Base-by-base conservation (phyloP, 2,113 vertebrate genomes). In the Melanerpes formicivorus region DNA sequence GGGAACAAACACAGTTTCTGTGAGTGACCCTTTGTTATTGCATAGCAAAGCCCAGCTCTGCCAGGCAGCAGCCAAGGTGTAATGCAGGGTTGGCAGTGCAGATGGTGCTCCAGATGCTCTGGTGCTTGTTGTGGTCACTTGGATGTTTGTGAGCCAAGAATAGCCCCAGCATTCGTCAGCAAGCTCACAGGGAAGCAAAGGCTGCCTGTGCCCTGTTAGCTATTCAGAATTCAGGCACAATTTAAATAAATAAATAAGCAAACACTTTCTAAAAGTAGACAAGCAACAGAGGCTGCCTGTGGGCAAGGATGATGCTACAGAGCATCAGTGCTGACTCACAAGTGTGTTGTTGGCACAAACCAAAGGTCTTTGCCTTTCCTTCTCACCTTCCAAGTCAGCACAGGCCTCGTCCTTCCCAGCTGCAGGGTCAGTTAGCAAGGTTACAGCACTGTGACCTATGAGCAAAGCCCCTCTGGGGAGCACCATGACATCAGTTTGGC, bases 341-440 rank as follows among this genome's bases (percentile, higher is more conserved):
- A 60, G 17, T 0, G 0, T 3, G 10, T 0, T 2, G 10, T 1
- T 50, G 76, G 84, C 58, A 60, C 14, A 76, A 64, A 55, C 5
- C 0, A 5, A 76, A 59, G 42, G 29, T 14, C 37, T 89, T 32
- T 66, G 62, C 46, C 7, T 1, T 14, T 59, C n/a, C 42, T n/a
- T 44, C 34, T 27, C 25, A 11, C 30, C 23, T 52, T 11, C 52
- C 18, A 2, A 5, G 69, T 5, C 50, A 29, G 27, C 17, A 30
- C 3, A 2, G 44, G 3, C 8, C 8, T 8, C 0, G 5, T 17
- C 27, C 14, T 23, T 10, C 14, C 37, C 70, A 37, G 60, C 58
- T 4, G 0, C 1, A 2, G 60, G 59, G 18, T 14, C 5, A 7
- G 30, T 44, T 6, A 40, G 34, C 30, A 2, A 2, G 1, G 40